Evolutionary conservation across 2,888 invertebrate species (phyloP).

Genomic region (Cotesia congregata): DNA sequence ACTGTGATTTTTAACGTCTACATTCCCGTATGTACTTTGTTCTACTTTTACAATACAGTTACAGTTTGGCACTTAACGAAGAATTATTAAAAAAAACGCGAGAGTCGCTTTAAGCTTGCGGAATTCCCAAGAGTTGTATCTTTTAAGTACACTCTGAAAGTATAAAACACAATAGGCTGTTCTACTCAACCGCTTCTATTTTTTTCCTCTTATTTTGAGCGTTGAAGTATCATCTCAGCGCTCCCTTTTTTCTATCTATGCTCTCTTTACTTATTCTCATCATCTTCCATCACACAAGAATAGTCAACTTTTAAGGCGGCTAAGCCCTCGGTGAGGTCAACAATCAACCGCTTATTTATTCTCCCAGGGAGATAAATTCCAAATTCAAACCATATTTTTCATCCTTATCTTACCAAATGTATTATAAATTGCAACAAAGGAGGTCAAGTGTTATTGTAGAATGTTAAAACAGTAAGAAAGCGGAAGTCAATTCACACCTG

Average conservation of each 20-base stretch:
- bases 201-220: conserved; percentile 23
- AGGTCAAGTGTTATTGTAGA: conserved; percentile 27
- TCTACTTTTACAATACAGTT: conserved; percentile 9
- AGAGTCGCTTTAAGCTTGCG: conserved; percentile 31
- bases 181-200: conserved; percentile 20
- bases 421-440: conserved; percentile 4
- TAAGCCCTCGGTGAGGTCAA: conserved; percentile 14
- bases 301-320: conserved; percentile 6
- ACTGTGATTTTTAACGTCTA: conserved; percentile 7
- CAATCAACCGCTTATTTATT: conserved; percentile 17
- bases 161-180: conserved; percentile 34
- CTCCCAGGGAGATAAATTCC: conserved; percentile 3
- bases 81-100: conserved; percentile 13
- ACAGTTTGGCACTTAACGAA: conserved; percentile 5
- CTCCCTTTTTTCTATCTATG: not conserved
- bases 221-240: conserved; percentile 22
- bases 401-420: not conserved
- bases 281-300: not conserved
- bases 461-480: conserved; percentile 1
- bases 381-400: not conserved
- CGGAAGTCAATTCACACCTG: conserved; percentile 17
- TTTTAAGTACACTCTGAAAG: conserved; percentile 24
- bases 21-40: not conserved
- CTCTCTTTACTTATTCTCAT: conserved; percentile 8
- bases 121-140: conserved; percentile 32